A percentile compares a stretch with the other conserved stretches of the same genome.
phyloP scores from a whole-genome alignment of 1,140 invertebrate species.

The Whitmania pigra region DNA sequence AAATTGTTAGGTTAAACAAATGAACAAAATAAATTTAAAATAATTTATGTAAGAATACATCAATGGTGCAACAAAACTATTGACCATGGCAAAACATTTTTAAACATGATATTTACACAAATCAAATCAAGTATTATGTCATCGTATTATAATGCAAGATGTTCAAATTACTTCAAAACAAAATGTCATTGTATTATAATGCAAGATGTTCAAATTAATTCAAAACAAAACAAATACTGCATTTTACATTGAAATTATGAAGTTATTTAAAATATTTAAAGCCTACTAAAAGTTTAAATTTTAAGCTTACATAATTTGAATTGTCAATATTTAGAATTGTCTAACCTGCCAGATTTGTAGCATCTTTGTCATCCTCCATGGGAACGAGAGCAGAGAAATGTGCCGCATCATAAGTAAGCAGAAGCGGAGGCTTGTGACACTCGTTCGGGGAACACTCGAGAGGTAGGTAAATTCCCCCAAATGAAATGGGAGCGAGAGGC shows the following conservation, averaged over 20 bases:
- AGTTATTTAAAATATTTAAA: no score
- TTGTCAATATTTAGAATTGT: no score
- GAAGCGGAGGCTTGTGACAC: conserved; percentile 48
- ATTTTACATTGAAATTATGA: no score
- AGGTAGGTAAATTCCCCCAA: conserved; percentile 77
- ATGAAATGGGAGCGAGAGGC: conserved; percentile 73
- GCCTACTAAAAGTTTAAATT: no score
- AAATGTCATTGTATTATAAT: neutral
- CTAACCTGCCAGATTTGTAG: conserved; percentile 2
- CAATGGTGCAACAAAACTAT: neutral
- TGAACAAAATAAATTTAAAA: neutral
- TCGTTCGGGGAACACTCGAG: conserved; percentile 54
- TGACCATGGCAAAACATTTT: no score
- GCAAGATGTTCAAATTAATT: no score
- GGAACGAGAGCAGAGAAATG: conserved; percentile 78
- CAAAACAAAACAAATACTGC: no score
- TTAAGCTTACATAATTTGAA: no score
- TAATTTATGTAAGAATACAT: neutral
- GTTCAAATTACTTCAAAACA: no score
- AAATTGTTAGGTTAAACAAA: no score
- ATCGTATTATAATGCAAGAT: no score
- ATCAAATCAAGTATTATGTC: neutral
- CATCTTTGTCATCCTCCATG: conserved; percentile 30
- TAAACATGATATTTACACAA: neutral
- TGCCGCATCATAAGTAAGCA: conserved; percentile 74